A percentile compares a stretch with the other conserved stretches of the same genome.
Conservation (phyloP, 2,113 vertebrate genomes). For the Trinectes maculatus region DNA sequence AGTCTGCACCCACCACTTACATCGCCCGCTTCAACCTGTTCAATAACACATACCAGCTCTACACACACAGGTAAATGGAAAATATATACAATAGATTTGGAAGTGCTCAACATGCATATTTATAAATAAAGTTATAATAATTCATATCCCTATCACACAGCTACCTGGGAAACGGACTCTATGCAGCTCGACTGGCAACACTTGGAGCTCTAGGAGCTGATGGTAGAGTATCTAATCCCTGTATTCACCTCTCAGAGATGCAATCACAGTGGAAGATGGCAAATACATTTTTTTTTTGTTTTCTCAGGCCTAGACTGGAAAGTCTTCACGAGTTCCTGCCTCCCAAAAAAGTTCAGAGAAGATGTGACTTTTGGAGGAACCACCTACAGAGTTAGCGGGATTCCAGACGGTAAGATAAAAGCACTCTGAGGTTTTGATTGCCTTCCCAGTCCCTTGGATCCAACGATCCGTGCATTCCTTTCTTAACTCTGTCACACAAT, state of each 20-base stretch:
- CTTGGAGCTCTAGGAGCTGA: constrained; percentile 90
- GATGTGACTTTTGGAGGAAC: constrained; percentile 91
- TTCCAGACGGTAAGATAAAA: constrained; percentile 88
- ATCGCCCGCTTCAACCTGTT: constrained; percentile 94
- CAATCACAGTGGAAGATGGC: background rate
- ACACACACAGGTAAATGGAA: constrained; percentile 91
- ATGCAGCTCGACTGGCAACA: constrained; percentile 90
- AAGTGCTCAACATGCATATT: background rate
- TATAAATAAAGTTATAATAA: constrained; percentile 11
- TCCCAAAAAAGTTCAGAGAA: constrained; percentile 90
- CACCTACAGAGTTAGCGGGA: constrained; percentile 93
- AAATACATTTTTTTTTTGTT: constrained; percentile 26
- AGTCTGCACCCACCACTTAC: constrained; percentile 86
- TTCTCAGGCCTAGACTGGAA: constrained; percentile 81
- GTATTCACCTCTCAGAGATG: background rate
- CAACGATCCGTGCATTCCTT: constrained; percentile 57
- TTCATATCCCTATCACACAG: constrained; percentile 75
- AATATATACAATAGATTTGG: background rate
- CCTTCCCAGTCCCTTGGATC: constrained; percentile 49
- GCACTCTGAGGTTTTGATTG: constrained; percentile 59
- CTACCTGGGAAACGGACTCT: constrained; percentile 95
- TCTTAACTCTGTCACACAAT: constrained; percentile 43
- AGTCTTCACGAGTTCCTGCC: constrained; percentile 90
- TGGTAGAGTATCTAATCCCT: constrained; percentile 78
- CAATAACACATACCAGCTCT: constrained; percentile 91